Base-by-base conservation (phyloP, 2,888 invertebrate genomes). In the Notocelia uddmanniana region DNA sequence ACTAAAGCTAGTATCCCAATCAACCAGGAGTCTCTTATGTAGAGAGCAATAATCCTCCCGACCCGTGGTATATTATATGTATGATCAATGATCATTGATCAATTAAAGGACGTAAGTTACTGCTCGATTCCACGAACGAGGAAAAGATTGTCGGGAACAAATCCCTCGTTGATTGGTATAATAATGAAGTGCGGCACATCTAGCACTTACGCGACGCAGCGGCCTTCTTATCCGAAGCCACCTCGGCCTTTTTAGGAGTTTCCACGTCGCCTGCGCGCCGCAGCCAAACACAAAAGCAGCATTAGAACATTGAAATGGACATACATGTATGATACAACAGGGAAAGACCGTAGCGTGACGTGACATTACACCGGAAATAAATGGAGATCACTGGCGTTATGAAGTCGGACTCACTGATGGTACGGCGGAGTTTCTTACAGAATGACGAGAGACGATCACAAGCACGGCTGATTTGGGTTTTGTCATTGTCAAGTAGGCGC, bases 281-380 rank as follows among this genome's bases (percentile, higher is more conserved):
- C 88, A 82, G 88, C 87, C 90, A 91, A 92, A 93, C 89, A 93
- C 92, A 93, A 93, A 93, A 93, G 91, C 91, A 90, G 84, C 87
- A 92, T 93, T 93, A 93, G 90, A 92, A 92, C 88, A 92, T 89
- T 89, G 79, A 88, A 81, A 76, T 83, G 81, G 77, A 80, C 82
- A 83, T 78, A 82, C 74, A 82, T 80, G 77, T 80, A 80, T 78
- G 79, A 79, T 76, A 81, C 70, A 81, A 79, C 60, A 57, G 68
- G 55, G 48, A 50, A 59, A 72, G 54, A 23, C 71, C 52, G 60
- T 62, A 60, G 45, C 58, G 58, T 34, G 37, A 3, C 8, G 45
- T 60, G 54, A 72, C 48, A 55, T 68, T 68, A 48, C 52, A 68
- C 68, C 34, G 67, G 19, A 67, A 57, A 72, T 54, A 60, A 11